Evolutionary conservation across 2,113 vertebrate genomes (phyloP).

Genomic region (Ceratotherium simum): DNA sequence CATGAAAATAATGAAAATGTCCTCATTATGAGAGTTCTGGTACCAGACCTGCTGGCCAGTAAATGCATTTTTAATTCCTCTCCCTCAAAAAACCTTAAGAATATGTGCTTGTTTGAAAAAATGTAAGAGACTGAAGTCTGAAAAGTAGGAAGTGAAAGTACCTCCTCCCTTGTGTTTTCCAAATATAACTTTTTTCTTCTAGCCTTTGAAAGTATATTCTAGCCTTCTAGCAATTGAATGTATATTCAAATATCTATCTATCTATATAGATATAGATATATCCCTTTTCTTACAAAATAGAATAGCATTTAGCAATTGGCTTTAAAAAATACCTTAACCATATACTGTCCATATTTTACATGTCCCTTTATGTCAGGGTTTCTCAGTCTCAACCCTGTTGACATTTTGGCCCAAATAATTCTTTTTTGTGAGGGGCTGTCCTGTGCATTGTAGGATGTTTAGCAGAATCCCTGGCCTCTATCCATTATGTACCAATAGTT

Average conservation of each 20-base stretch:
- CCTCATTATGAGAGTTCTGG: background rate
- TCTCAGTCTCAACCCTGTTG: background rate
- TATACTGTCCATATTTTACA: background rate
- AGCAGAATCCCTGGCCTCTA: background rate
- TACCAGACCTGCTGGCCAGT: background rate
- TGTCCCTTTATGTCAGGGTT: background rate
- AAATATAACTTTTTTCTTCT: background rate
- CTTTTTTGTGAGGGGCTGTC: background rate
- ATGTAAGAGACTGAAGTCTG: background rate
- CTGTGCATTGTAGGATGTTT: background rate
- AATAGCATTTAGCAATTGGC: background rate
- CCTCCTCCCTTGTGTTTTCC: background rate
- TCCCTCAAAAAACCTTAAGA: background rate
- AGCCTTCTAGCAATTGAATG: background rate
- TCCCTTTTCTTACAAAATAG: background rate
- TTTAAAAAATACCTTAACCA: background rate
- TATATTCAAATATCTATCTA: background rate
- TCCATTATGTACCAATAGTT: background rate
- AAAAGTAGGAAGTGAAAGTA: constrained; percentile 34
- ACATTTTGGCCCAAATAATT: background rate
- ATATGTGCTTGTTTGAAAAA: background rate
- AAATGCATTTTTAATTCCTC: background rate
- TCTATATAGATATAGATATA: no score
- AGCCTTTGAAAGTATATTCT: background rate
- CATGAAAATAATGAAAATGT: background rate